phyloP scores from a whole-genome alignment of 2,113 vertebrate genomes.

The Dipodomys spectabilis region DNA sequence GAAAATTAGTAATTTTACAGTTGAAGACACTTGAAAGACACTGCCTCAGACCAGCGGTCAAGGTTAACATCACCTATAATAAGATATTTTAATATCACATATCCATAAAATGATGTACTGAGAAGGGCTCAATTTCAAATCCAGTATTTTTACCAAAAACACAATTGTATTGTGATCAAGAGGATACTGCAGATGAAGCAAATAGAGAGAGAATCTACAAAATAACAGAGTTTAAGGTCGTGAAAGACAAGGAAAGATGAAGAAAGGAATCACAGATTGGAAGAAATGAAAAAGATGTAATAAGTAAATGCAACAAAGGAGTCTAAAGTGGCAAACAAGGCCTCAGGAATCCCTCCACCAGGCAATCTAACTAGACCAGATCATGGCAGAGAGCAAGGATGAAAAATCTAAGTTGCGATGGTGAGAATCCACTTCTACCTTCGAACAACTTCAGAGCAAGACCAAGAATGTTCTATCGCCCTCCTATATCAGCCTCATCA shows the following conservation, averaged over 20 bases:
- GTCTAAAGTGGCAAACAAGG: background rate
- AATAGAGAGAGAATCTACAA: background rate
- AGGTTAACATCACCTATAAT: background rate
- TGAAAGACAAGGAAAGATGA: background rate
- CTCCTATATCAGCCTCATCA: background rate
- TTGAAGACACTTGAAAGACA: background rate
- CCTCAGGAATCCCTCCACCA: background rate
- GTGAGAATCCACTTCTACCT: background rate
- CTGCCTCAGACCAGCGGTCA: background rate
- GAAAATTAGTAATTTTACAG: background rate
- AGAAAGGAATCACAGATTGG: background rate
- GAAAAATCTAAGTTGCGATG: background rate
- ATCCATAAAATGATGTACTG: accelerated
- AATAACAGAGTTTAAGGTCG: background rate
- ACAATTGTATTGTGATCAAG: background rate
- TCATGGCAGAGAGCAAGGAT: background rate
- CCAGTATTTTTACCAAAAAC: background rate
- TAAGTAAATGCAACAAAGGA: background rate
- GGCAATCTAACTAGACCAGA: background rate
- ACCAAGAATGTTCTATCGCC: background rate
- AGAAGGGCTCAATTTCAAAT: background rate
- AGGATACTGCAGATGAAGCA: background rate
- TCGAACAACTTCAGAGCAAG: background rate
- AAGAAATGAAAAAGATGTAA: background rate
- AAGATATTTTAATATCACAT: accelerated